A percentile compares a stretch with the other conserved stretches of the same genome.
Evolutionary conservation across 2,888 invertebrate species (phyloP).

Genomic region (Cotesia congregata): DNA sequence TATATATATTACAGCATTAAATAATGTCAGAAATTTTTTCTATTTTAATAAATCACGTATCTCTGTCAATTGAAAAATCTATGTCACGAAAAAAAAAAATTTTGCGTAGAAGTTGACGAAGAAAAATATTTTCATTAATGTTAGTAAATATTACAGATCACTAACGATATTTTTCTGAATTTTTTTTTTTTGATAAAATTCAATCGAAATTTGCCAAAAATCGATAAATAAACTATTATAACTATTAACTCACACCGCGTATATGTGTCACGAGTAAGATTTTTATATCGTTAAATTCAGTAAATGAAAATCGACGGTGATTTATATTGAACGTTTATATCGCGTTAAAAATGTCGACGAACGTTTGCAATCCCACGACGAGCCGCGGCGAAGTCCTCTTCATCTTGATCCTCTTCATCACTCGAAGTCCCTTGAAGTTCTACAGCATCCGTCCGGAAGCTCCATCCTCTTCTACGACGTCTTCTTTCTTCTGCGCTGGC

Average conservation of each 20-base stretch:
- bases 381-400: constrained; percentile 28
- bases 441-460: constrained; percentile 11
- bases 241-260: not conserved
- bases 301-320: not conserved
- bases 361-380: constrained; percentile 7
- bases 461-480: constrained; percentile 45
- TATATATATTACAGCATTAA: too few relatives aligned
- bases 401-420: constrained; percentile 11
- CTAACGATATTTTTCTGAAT: too few relatives aligned
- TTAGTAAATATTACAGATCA: too few relatives aligned
- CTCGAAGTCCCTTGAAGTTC: constrained; percentile 26
- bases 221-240: not conserved
- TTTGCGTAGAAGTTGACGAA: too few relatives aligned
- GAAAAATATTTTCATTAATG: too few relatives aligned
- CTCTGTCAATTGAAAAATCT: too few relatives aligned
- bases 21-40: too few relatives aligned
- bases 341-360: not conserved
- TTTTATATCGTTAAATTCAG: not conserved
- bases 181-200: not conserved
- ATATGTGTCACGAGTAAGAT: not conserved
- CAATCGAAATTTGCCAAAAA: not conserved
- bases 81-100: too few relatives aligned
- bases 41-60: too few relatives aligned
- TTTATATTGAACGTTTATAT: not conserved
- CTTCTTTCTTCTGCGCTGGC: constrained; percentile 48